Evolutionary conservation across 2,888 invertebrate species (phyloP), one percentile per base, ranked within the genome.

Genomic region (Acanthosoma haemorrhoidale): DNA sequence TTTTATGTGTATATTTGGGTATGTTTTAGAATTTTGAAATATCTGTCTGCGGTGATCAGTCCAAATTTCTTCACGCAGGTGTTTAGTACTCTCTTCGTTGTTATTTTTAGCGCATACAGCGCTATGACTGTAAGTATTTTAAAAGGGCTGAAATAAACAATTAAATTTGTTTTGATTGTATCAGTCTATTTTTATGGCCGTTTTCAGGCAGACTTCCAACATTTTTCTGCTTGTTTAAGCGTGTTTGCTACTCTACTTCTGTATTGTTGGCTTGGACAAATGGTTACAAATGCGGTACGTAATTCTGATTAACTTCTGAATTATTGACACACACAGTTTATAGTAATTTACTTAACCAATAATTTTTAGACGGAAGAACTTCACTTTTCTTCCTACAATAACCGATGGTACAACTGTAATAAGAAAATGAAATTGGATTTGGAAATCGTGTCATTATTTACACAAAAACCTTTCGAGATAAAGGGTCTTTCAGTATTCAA

Each of bases 191-290:
- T 39, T 39, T 39, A 39, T 39, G 39, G 3, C 9, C n/a, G n/a
- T n/a, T n/a, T 51, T n/a, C 51, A 51, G 51, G n/a, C 25, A 1
- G 25, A 51, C 29, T n/a, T 25, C 29, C 51, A 51, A 25, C 51
- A 51, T 25, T 51, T 51, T 51, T 51, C 51, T n/a, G 51, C 51
- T n/a, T 51, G 51, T n/a, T n/a, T 51, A 25, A 51, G 51, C 25
- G 13, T 25, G 0, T 51, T 51, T 9, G 51, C 51, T 4, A 51
- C 51, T 0, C 51, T 51, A n/a, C 51, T 51, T 1, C 13, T n/a
- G 21, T 51, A 51, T n/a, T 51, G 51, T 25, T 51, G 51, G 51
- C n/a, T 51, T 11, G 51, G 51, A 2, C 51, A 51, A n/a, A 51
- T 51, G 51, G 51, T 51, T 2, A 51, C 8, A 25, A 51, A 51